Conservation (phyloP, 1,140 invertebrate genomes). For the Mizuhopecten yessoensis region DNA sequence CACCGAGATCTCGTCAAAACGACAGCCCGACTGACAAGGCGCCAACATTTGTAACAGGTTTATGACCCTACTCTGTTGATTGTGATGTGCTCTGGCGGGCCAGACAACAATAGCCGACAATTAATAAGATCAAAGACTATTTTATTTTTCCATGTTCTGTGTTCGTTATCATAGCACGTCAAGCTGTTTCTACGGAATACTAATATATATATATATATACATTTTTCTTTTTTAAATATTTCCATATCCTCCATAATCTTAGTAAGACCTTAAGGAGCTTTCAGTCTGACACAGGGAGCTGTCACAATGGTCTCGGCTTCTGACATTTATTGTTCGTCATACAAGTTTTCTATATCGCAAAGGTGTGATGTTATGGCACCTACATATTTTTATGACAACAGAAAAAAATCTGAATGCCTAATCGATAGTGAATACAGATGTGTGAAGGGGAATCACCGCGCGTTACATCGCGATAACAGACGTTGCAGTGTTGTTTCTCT, state of each 20-base stretch:
- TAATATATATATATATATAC: background rate
- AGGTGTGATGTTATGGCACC: slow-evolving; percentile 26
- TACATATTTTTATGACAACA: background rate
- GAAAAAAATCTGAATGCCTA: background rate
- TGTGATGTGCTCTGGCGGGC: background rate
- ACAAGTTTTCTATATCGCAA: background rate
- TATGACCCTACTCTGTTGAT: slow-evolving; percentile 28
- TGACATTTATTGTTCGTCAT: slow-evolving; percentile 26
- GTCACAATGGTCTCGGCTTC: background rate
- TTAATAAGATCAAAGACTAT: slow-evolving; percentile 25
- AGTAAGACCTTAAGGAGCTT: slow-evolving; percentile 33
- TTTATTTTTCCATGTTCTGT: background rate
- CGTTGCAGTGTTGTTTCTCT: background rate
- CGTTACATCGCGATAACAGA: slow-evolving; percentile 7
- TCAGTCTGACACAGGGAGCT: background rate
- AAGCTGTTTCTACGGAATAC: background rate
- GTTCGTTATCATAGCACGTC: slow-evolving; percentile 22
- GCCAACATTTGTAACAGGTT: slow-evolving; percentile 28
- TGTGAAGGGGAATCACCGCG: background rate
- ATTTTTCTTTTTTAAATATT: background rate
- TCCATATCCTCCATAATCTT: background rate
- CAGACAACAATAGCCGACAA: slow-evolving; percentile 25
- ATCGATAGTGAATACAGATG: background rate
- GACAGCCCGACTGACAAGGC: slow-evolving; percentile 24
- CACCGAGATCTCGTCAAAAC: slow-evolving; percentile 37